A percentile compares a stretch with the other conserved stretches of the same genome.
phyloP scores from a whole-genome alignment of 2,888 invertebrate genomes.

The Drosophila subquinaria region DNA sequence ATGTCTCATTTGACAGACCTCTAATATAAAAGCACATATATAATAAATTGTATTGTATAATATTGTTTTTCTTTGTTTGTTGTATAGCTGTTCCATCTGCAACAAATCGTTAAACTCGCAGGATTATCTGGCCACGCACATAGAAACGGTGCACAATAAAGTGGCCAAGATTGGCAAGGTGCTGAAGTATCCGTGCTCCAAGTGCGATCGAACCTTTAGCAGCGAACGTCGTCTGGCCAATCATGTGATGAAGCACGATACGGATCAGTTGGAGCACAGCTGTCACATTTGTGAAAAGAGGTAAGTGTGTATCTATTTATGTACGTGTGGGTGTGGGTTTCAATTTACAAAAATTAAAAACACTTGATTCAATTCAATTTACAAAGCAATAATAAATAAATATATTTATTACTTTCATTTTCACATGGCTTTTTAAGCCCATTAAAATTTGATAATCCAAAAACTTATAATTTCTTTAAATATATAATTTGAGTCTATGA shows the following conservation, averaged over 20 bases:
- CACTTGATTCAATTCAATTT: background rate
- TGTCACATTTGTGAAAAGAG: conserved; percentile 69
- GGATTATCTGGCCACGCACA: conserved; percentile 71
- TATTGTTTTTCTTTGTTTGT: background rate
- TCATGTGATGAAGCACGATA: conserved; percentile 68
- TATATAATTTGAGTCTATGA: too few relatives aligned
- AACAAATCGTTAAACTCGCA: conserved; percentile 72
- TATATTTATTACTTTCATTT: too few relatives aligned
- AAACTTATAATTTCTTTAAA: too few relatives aligned
- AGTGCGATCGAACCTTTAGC: conserved; percentile 72
- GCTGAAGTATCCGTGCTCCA: conserved; percentile 65
- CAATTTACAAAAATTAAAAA: too few relatives aligned
- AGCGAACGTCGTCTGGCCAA: conserved; percentile 66
- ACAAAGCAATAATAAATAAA: too few relatives aligned
- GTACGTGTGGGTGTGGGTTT: background rate
- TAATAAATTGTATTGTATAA: too few relatives aligned
- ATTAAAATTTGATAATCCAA: too few relatives aligned
- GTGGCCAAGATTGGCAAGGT: conserved; percentile 64
- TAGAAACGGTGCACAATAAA: conserved; percentile 73
- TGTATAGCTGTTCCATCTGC: conserved; percentile 63
- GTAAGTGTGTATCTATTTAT: conserved; percentile 23
- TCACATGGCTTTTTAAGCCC: too few relatives aligned
- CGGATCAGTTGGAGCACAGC: conserved; percentile 69
- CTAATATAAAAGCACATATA: too few relatives aligned
- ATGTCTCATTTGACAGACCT: too few relatives aligned